Conservation (phyloP, 1,140 invertebrate genomes). For the Caenorhabditis inopinata region DNA sequence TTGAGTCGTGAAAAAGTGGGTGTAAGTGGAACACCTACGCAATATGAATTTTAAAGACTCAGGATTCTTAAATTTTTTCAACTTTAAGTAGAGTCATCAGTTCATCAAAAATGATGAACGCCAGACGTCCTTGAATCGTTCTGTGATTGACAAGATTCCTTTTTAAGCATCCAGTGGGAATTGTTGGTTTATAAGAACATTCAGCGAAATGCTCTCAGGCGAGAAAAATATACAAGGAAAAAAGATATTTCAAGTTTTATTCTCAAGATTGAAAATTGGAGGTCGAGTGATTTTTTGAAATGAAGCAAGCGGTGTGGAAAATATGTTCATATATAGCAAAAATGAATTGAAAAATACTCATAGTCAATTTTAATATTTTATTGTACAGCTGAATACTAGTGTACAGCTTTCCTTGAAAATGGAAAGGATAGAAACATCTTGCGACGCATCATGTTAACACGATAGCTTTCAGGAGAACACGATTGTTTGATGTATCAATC, state of each 20-base stretch:
- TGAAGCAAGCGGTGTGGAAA: too few relatives aligned
- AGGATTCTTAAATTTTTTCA: too few relatives aligned
- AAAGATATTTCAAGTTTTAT: neutral
- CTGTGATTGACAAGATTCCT: too few relatives aligned
- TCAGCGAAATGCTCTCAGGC: too few relatives aligned
- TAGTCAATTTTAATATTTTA: neutral
- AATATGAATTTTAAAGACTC: too few relatives aligned
- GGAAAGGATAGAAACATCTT: too few relatives aligned
- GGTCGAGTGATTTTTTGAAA: too few relatives aligned
- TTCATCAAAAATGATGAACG: conserved; percentile 2
- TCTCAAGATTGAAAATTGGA: neutral
- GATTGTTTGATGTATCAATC: conserved; percentile 71
- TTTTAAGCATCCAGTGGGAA: too few relatives aligned
- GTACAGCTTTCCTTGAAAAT: neutral
- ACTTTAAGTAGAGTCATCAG: neutral
- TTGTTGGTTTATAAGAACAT: too few relatives aligned
- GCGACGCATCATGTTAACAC: conserved; percentile 72
- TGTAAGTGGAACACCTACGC: too few relatives aligned
- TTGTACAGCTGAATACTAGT: neutral
- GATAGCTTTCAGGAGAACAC: conserved; percentile 75
- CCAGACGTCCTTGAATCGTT: neutral
- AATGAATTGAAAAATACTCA: neutral
- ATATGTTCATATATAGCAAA: neutral
- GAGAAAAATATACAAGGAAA: neutral
- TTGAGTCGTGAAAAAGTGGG: too few relatives aligned